Base-by-base conservation (phyloP, 2,797 vertebrate genomes). In the Phaenicophaeus curvirostris region DNA sequence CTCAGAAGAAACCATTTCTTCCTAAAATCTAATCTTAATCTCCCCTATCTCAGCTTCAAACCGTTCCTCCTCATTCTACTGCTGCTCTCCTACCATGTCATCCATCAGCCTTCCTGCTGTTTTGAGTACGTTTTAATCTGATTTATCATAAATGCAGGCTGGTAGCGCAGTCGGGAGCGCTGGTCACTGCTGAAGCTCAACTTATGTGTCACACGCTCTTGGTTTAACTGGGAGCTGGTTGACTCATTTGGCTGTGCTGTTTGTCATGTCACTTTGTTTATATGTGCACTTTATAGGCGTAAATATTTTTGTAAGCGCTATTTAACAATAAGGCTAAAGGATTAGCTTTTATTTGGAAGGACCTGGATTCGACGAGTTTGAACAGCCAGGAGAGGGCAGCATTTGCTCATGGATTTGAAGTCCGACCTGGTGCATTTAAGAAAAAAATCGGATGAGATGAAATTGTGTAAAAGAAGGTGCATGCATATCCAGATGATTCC, bases 301-400 rank as follows among this genome's bases (percentile, higher is more conserved):
- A 63, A 79, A 89, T 42, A 65, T 54, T 54, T 82, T 72, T 31
- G 1, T 25, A 50, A 91, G 55, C 30, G 9, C 46, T 57, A 10
- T 74, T 83, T 53, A 80, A 9, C 48, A 28, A 13, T 14, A 48
- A 90, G 85, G 44, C n/a, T 23, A 24, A 63, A 66, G 0, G 8
- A 12, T 11, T 11, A 2, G 27, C 3, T 67, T 78, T 50, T 63
- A 62, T 58, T 59, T 41, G 25, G 28, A 57, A 82, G 63, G 53
- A 14, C 24, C 50, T 54, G 13, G 28, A 31, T 76, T 80, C 76
- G 51, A 35, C 50, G 67, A n/a, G 31, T 19, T 46, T 8, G 41
- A 7, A 4, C 9, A 25, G 66, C 93, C 99, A 98, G 95, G 87
- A 98, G 98, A 98, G 97, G 98, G 98, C 98, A 98, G 91, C 95